A percentile compares a stretch with the other conserved stretches of the same genome.
phyloP scores from a whole-genome alignment of 2,113 vertebrate species.

The Aptenodytes forsteri region DNA sequence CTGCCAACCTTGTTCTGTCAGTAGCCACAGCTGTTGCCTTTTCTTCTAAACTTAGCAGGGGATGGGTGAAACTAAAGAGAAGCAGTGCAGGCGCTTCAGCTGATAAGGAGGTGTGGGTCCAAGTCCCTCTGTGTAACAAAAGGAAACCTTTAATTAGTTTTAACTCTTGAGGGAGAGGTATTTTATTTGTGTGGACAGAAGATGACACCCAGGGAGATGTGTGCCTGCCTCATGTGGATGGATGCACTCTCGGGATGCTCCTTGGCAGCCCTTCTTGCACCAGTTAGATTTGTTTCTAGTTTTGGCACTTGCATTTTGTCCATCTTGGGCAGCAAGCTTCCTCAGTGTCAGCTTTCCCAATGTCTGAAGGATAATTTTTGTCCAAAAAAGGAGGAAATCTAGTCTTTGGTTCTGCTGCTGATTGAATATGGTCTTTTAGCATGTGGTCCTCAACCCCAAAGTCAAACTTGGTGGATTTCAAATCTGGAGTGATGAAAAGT shows the following conservation, averaged over 20 bases:
- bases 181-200: background rate
- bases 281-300: background rate
- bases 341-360: background rate
- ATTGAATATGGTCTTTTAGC: background rate
- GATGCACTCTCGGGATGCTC: fast-evolving
- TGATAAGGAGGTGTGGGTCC: background rate
- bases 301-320: background rate
- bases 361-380: background rate
- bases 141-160: background rate
- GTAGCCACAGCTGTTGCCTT: conserved; percentile 32
- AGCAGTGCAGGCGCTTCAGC: background rate
- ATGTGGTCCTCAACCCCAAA: background rate
- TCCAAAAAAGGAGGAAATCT: background rate
- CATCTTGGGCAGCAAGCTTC: background rate
- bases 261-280: background rate
- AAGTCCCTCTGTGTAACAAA: background rate
- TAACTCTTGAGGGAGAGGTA: background rate
- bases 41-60: conserved; percentile 49
- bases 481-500: background rate
- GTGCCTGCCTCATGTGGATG: background rate
- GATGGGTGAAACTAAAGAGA: background rate
- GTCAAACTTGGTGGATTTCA: background rate
- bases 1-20: conserved; percentile 55
- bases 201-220: background rate
- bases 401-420: background rate